These are phyloP conservation scores for Pseudonaja textilis DNA, from an alignment of 2,113 vertebrate species.

Conservation along the genomic window DNA sequence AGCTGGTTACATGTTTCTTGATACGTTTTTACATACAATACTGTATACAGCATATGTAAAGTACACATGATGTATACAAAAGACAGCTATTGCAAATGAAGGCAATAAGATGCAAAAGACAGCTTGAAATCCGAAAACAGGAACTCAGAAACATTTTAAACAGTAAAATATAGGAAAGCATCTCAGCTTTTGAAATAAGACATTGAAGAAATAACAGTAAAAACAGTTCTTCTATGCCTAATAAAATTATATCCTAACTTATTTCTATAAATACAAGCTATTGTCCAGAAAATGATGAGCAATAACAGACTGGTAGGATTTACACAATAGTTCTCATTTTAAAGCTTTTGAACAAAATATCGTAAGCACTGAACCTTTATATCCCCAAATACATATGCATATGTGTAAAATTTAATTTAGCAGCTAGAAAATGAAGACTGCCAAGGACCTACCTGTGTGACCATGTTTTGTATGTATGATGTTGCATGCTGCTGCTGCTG, in stretches of 20 bases:
- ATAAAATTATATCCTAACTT: slow-evolving; percentile 27
- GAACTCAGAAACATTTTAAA: slow-evolving; percentile 2
- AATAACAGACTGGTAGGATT: background rate
- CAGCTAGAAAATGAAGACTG: slow-evolving; percentile 43
- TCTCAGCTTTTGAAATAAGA: slow-evolving; percentile 34
- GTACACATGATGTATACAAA: background rate
- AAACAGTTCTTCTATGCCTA: background rate
- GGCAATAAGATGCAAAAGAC: background rate
- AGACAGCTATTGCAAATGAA: background rate
- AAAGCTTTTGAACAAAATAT: slow-evolving; percentile 6
- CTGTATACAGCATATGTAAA: background rate
- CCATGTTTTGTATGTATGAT: slow-evolving; percentile 77
- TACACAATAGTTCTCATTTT: slow-evolving; percentile 2
- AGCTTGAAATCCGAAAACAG: background rate
- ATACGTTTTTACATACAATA: background rate
- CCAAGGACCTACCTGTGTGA: slow-evolving; percentile 83
- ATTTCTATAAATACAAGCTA: slow-evolving; percentile 31
- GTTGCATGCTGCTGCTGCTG: slow-evolving; percentile 82
- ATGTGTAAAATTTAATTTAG: slow-evolving; percentile 3
- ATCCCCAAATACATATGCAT: slow-evolving; percentile 10
- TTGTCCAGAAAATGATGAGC: slow-evolving; percentile 14
- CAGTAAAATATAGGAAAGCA: background rate
- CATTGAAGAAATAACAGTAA: slow-evolving; percentile 25
- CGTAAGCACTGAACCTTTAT: background rate
- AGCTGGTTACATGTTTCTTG: background rate